Conservation (phyloP, 2,113 vertebrate genomes). For the Gopherus evgoodei region DNA sequence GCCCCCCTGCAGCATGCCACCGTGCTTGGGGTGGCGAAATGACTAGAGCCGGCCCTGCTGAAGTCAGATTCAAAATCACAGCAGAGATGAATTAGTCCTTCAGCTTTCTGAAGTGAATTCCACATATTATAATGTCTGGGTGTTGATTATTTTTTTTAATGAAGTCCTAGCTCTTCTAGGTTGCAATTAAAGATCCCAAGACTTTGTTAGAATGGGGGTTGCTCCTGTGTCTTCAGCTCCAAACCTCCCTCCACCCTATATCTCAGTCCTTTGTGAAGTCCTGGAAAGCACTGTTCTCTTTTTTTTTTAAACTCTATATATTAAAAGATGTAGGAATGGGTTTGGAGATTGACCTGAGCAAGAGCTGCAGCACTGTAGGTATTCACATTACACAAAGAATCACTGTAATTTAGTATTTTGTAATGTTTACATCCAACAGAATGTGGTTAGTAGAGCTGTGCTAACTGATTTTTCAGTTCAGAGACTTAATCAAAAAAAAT, state of each 20-base stretch:
- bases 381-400: not conserved
- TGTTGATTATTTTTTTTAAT: not conserved
- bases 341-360: not conserved
- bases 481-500: not conserved
- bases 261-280: not conserved
- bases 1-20: no score
- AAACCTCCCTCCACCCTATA: not conserved
- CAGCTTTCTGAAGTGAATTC: not conserved
- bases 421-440: not conserved
- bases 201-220: not conserved
- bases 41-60: not conserved
- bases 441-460: not conserved
- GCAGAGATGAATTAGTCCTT: not conserved
- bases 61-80: not conserved
- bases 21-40: no score
- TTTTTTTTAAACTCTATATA: not conserved
- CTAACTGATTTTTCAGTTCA: no score
- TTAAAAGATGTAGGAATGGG: not conserved
- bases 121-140: accelerated
- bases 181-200: not conserved
- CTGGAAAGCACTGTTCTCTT: not conserved
- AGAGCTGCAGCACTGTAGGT: accelerated
- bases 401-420: not conserved
- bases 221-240: not conserved
- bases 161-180: not conserved